Evolutionary conservation across 2,113 vertebrate genomes (phyloP).

Genomic region (Herpetotheres cachinnans): DNA sequence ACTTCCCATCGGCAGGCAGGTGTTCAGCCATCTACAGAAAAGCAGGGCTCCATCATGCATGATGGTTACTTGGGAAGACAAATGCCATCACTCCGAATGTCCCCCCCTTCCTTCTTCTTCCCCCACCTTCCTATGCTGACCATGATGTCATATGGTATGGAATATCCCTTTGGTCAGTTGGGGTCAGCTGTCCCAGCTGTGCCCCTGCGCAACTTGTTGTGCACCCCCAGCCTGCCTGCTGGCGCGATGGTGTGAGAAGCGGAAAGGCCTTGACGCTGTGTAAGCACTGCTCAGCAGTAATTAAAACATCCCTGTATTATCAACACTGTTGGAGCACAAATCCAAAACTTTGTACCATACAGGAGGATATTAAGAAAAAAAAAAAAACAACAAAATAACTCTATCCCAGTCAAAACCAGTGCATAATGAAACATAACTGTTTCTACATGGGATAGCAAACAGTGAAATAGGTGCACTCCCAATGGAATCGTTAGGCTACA

Average conservation of each 20-base stretch:
- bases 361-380: not conserved
- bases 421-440: not conserved
- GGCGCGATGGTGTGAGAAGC: fast-evolving
- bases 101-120: fast-evolving
- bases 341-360: fast-evolving
- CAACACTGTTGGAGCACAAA: not conserved
- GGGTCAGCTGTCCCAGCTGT: not conserved
- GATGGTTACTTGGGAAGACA: fast-evolving
- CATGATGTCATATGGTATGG: fast-evolving
- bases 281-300: not conserved
- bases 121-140: fast-evolving
- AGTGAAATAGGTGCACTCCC: not conserved
- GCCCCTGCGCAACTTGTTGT: not conserved
- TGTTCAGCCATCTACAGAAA: not conserved
- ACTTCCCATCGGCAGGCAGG: not conserved
- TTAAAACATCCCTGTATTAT: fast-evolving
- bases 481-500: not conserved
- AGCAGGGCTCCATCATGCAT: fast-evolving
- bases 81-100: fast-evolving
- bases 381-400: no score
- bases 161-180: not conserved
- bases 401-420: not conserved
- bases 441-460: not conserved
- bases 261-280: fast-evolving
- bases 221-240: no score